Percentiles rank a stretch among this genome's conserved stretches.
Conservation (phyloP, 2,797 vertebrate genomes). For the Peromyscus melanophrys region DNA sequence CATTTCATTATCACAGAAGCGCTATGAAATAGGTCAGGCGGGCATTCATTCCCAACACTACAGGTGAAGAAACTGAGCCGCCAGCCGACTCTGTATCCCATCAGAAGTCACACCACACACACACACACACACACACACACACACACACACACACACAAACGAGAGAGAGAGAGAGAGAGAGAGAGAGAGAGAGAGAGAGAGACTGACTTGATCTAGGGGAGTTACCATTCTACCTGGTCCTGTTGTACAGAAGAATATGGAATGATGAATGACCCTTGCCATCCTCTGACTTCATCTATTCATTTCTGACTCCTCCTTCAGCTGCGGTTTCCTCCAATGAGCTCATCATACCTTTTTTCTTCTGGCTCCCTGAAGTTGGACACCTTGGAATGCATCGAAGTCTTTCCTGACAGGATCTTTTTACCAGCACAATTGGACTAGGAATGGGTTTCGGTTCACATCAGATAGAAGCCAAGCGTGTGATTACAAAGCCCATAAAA, state of each 20-base stretch:
- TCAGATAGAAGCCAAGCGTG: background rate
- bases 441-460: background rate
- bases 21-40: background rate
- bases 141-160: background rate
- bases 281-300: background rate
- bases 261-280: background rate
- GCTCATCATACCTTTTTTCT: slow-evolving; percentile 32
- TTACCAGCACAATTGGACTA: background rate
- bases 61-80: slow-evolving; percentile 26
- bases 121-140: background rate
- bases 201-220: background rate
- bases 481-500: background rate
- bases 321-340: background rate
- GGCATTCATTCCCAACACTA: background rate
- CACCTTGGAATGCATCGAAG: background rate
- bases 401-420: slow-evolving; percentile 24
- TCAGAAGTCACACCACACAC: background rate
- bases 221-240: background rate
- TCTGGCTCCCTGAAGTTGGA: background rate
- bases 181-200: too few relatives aligned
- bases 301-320: slow-evolving; percentile 18
- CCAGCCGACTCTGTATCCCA: background rate
- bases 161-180: too few relatives aligned
- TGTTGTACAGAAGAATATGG: background rate
- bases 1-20: slow-evolving; percentile 33